Base-by-base conservation (phyloP, 2,888 invertebrate species). In the Apotomis turbidana region DNA sequence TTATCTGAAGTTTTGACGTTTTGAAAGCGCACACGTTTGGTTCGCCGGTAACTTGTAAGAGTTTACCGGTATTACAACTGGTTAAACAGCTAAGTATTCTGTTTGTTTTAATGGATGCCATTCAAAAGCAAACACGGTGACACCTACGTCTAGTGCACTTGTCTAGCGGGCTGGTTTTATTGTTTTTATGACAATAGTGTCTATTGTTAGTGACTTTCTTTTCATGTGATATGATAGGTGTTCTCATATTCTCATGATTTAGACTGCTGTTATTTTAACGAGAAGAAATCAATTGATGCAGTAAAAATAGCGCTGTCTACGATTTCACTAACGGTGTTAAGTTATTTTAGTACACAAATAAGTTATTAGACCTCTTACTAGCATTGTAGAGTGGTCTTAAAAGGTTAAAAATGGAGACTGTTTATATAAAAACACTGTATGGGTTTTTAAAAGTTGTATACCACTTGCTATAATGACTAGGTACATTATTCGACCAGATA, bases 101-200 rank as follows among this genome's bases (percentile, higher is more conserved):
- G 83, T 78, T 82, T 77, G 76, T 77, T 79, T 76, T 71, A 79
- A 76, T 75, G 79, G 76, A 76, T 76, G 80, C 81, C 82, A 80
- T 83, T 83, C 75, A 78, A 80, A 85, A 81, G 81, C 82, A 85
- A 85, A 85, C 82, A 85, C 76, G 73, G 49, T 36, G 36, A 59
- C 70, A 58, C 70, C 51, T 70, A 70, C 70, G 63, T 63, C 63
- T 70, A 60, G 58, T 69, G 57, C 55, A 60, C 49, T 55, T 66
- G 66, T 66, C 49, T 59, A 51, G 54, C 58, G 13, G 63, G 64
- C 70, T 61, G 46, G 62, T 72, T 75, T 74, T 60, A 66, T 66
- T 67, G 71, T 67, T 60, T 63, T 64, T 69, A 9, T 60, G 41
- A 71, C 27, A 71, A 69, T 69, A 61, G 55, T 12, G 9, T n/a